These are phyloP conservation scores for Calosoma granatense DNA, from an alignment of 1,140 invertebrate genomes.

Conservation along the genomic window DNA sequence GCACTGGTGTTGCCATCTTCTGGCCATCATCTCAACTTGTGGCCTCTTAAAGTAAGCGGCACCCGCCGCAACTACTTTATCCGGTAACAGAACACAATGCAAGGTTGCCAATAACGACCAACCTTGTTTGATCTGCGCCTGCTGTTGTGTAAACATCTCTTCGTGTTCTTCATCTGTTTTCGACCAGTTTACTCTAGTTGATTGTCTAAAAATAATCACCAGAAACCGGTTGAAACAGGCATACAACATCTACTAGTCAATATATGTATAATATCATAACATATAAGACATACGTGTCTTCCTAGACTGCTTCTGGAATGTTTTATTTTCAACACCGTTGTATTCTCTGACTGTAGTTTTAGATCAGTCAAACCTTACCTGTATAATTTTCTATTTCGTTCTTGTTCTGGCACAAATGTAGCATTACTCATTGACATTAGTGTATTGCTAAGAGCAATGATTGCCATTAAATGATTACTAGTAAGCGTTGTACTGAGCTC, in stretches of 20 bases:
- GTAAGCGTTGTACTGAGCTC: slow-evolving; percentile 90
- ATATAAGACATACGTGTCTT: background rate
- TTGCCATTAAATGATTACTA: slow-evolving; percentile 88
- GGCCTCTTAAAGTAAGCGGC: slow-evolving; percentile 79
- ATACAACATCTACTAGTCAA: background rate
- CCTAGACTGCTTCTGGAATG: background rate
- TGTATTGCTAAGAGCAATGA: slow-evolving; percentile 92
- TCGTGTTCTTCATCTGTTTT: slow-evolving; percentile 68
- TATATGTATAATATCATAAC: background rate
- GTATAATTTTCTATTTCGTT: slow-evolving; percentile 64
- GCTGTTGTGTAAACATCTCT: slow-evolving; percentile 71
- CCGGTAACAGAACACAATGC: slow-evolving; percentile 91
- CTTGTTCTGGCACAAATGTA: slow-evolving; percentile 79
- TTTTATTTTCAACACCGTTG: background rate
- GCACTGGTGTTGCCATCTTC: slow-evolving; percentile 97
- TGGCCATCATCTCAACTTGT: slow-evolving; percentile 92
- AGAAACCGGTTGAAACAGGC: no score
- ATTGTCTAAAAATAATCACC: slow-evolving; percentile 26
- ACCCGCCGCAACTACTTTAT: slow-evolving; percentile 56
- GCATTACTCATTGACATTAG: slow-evolving; percentile 97
- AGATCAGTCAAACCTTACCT: slow-evolving; percentile 33
- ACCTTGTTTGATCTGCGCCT: slow-evolving; percentile 88
- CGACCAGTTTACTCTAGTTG: slow-evolving; percentile 46
- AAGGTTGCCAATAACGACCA: slow-evolving; percentile 93
- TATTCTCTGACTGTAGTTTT: slow-evolving; percentile 8